Conservation (phyloP, 2,888 invertebrate species). For the Steromphala cineraria region DNA sequence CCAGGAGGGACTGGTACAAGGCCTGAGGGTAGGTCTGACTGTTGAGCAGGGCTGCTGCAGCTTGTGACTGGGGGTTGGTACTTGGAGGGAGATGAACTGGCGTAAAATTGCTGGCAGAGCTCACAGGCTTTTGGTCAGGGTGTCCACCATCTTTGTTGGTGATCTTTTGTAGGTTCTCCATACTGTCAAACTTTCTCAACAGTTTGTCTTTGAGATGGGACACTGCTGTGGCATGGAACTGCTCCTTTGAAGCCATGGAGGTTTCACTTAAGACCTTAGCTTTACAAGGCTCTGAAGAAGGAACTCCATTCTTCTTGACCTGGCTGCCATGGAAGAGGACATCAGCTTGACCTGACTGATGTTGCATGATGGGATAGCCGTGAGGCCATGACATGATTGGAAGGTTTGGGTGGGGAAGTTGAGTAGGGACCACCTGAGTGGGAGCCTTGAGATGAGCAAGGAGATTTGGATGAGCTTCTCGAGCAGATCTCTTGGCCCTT, state of each 20-base stretch:
- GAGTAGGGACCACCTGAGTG: slow-evolving; percentile 34
- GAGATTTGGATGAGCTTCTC: slow-evolving; percentile 66
- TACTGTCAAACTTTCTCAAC: slow-evolving; percentile 59
- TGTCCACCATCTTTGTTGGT: background rate
- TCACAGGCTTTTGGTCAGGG: background rate
- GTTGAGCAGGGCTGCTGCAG: background rate
- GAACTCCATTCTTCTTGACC: background rate
- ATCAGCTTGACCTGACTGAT: background rate
- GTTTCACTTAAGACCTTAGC: background rate
- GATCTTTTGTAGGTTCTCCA: slow-evolving; percentile 57
- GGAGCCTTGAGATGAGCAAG: slow-evolving; percentile 65
- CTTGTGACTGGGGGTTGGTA: background rate
- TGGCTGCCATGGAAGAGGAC: background rate
- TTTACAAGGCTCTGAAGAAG: background rate
- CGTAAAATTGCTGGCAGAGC: background rate
- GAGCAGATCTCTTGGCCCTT: slow-evolving; percentile 13
- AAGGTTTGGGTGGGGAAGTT: slow-evolving; percentile 19
- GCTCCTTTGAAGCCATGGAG: slow-evolving; percentile 32
- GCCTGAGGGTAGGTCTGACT: background rate
- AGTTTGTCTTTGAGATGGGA: slow-evolving; percentile 65
- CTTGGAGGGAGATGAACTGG: background rate
- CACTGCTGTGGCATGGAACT: slow-evolving; percentile 52
- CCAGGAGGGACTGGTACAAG: slow-evolving; percentile 10
- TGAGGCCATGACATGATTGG: background rate
- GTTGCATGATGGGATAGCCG: slow-evolving; percentile 7